These are phyloP conservation scores for Larimichthys polyactis DNA, from an alignment of 2,113 vertebrate species.

Conservation along the genomic window DNA sequence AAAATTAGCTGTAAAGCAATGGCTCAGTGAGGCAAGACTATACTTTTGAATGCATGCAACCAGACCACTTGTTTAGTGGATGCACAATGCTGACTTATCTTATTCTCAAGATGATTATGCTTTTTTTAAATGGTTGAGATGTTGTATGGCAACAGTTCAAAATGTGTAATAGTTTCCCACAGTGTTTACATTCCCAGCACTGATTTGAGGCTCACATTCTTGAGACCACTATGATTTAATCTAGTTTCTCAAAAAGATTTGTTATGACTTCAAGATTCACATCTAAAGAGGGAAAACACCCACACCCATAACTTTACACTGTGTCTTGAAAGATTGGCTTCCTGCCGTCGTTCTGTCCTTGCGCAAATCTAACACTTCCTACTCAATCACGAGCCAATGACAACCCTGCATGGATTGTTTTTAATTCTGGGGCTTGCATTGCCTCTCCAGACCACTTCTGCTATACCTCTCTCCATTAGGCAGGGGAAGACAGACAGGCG, in stretches of 20 bases:
- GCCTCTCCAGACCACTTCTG: neutral
- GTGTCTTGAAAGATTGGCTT: slow-evolving; percentile 43
- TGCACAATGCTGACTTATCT: slow-evolving; percentile 42
- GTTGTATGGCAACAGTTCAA: slow-evolving; percentile 45
- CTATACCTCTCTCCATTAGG: slow-evolving; percentile 37
- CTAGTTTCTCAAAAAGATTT: slow-evolving; percentile 51
- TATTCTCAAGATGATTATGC: slow-evolving; percentile 37
- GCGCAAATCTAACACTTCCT: slow-evolving; percentile 67
- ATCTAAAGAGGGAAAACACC: slow-evolving; percentile 61
- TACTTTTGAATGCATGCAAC: slow-evolving; percentile 24
- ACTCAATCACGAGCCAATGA: slow-evolving; percentile 47
- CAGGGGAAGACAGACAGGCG: slow-evolving; percentile 49
- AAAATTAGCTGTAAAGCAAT: slow-evolving; percentile 29
- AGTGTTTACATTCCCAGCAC: slow-evolving; percentile 61
- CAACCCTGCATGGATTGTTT: slow-evolving; percentile 35
- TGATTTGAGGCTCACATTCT: slow-evolving; percentile 50
- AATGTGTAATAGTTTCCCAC: slow-evolving; percentile 50
- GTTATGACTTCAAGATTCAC: slow-evolving; percentile 72
- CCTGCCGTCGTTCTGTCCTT: slow-evolving; percentile 47
- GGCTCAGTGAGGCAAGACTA: neutral
- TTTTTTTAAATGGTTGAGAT: slow-evolving; percentile 20
- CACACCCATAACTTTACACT: slow-evolving; percentile 39
- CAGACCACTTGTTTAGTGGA: slow-evolving; percentile 7
- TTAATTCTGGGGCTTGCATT: slow-evolving; percentile 36
- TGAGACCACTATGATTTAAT: slow-evolving; percentile 48